A percentile compares a stretch with the other conserved stretches of the same genome.
Evolutionary conservation across 2,113 vertebrate species (phyloP).

Genomic region (Phaethornis superciliosus): DNA sequence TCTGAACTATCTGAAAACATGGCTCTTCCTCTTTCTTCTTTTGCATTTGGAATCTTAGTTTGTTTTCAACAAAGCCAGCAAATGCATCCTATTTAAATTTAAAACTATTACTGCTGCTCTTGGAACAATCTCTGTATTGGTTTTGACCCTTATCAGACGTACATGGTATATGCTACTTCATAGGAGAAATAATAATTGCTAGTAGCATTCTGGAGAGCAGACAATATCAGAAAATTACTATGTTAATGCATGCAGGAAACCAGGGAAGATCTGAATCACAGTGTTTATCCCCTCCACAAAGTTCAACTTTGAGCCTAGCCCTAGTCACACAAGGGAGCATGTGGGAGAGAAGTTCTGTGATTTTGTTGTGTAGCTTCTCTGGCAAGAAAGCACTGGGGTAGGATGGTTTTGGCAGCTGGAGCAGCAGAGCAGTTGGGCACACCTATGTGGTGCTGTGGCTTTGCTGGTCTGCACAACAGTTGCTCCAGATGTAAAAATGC

Average conservation of each 20-base stretch:
- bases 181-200: not conserved
- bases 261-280: not conserved
- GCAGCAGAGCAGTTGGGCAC: not conserved
- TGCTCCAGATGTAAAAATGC: not conserved
- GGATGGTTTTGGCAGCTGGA: not conserved
- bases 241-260: not conserved
- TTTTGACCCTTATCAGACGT: not conserved
- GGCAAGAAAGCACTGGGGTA: not conserved
- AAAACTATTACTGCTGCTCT: not conserved
- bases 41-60: not conserved
- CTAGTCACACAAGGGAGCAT: not conserved
- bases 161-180: not conserved
- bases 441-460: not conserved
- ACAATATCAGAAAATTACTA: not conserved
- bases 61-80: not conserved
- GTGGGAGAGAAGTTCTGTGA: not conserved
- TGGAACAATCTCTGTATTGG: not conserved
- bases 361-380: rapidly evolving
- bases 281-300: not conserved
- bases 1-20: not conserved
- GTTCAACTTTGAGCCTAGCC: not conserved
- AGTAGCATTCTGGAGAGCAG: not conserved
- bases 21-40: not conserved
- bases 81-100: not conserved
- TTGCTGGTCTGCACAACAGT: not conserved